phyloP scores from a whole-genome alignment of 1,140 invertebrate genomes.

The Pseudomyrmex sp. region DNA sequence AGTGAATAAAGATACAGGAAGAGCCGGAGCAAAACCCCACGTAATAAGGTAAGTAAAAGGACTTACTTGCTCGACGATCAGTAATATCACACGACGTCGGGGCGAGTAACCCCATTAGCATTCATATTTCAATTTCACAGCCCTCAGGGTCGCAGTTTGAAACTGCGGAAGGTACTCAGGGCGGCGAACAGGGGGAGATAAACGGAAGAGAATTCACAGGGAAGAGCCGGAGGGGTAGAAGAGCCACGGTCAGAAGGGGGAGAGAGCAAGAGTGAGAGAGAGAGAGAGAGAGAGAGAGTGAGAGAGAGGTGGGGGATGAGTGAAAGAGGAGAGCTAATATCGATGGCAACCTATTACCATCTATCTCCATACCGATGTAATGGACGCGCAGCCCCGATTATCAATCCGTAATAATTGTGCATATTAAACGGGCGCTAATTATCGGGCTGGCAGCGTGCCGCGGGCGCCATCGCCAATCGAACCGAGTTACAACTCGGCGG shows the following conservation, averaged over 20 bases:
- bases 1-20: conserved; percentile 1
- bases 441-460: conserved; percentile 71
- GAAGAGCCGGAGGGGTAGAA: conserved; percentile 23
- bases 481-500: conserved; percentile 62
- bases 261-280: conserved; percentile 35
- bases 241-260: background rate
- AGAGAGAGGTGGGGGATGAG: conserved; percentile 35
- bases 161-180: conserved; percentile 62
- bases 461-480: conserved; percentile 52
- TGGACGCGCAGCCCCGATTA: conserved; percentile 77
- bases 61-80: conserved; percentile 66
- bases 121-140: conserved; percentile 81
- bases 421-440: conserved; percentile 81
- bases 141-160: conserved; percentile 67
- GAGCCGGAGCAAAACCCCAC: background rate
- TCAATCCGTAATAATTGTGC: conserved; percentile 83
- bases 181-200: conserved; percentile 61
- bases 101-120: conserved; percentile 77
- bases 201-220: conserved; percentile 66
- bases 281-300: conserved; percentile 22
- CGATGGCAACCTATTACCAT: conserved; percentile 79
- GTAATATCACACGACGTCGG: conserved; percentile 71
- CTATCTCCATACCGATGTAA: conserved; percentile 77
- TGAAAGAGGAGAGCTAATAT: conserved; percentile 71
- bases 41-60: conserved; percentile 37